Conservation (phyloP, 2,888 invertebrate genomes). For the Thalpophila matura region DNA sequence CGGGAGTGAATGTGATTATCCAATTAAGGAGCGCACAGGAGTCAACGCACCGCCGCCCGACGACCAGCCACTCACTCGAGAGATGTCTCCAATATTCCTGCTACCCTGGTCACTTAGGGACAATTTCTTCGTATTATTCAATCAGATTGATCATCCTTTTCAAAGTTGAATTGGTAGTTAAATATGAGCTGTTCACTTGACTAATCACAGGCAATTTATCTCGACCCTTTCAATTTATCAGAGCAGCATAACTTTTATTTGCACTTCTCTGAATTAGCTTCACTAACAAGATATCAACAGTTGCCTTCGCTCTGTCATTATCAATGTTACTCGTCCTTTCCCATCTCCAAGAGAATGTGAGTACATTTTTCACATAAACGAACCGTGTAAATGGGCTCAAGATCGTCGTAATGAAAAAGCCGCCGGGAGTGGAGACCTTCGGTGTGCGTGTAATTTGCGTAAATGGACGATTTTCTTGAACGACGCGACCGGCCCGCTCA, state of each 20-base stretch:
- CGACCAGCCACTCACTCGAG: conserved; percentile 34
- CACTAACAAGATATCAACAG: conserved; percentile 16
- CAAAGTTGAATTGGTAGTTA: conserved; percentile 38
- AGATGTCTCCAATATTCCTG: conserved; percentile 41
- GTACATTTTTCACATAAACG: conserved; percentile 49
- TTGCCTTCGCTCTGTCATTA: conserved; percentile 1
- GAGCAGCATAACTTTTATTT: neutral
- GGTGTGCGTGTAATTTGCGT: conserved; percentile 68
- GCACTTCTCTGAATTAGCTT: conserved; percentile 6
- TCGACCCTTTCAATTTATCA: conserved; percentile 14
- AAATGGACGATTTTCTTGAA: conserved; percentile 72
- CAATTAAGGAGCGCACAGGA: conserved; percentile 70
- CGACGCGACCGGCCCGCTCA: conserved; percentile 70
- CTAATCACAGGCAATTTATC: conserved; percentile 25
- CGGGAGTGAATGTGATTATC: conserved; percentile 69
- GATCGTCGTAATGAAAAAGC: conserved; percentile 52
- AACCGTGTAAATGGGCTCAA: conserved; percentile 53
- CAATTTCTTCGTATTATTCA: conserved; percentile 46
- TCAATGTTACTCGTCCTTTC: conserved; percentile 5
- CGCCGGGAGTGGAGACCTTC: conserved; percentile 57
- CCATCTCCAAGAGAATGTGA: conserved; percentile 18
- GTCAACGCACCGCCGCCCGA: conserved; percentile 62
- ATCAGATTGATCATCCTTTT: conserved; percentile 51
- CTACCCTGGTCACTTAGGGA: conserved; percentile 38
- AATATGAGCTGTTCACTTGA: conserved; percentile 15